Base-by-base conservation (phyloP, 2,888 invertebrate species). In the Amblyjoppa fuscipennis region DNA sequence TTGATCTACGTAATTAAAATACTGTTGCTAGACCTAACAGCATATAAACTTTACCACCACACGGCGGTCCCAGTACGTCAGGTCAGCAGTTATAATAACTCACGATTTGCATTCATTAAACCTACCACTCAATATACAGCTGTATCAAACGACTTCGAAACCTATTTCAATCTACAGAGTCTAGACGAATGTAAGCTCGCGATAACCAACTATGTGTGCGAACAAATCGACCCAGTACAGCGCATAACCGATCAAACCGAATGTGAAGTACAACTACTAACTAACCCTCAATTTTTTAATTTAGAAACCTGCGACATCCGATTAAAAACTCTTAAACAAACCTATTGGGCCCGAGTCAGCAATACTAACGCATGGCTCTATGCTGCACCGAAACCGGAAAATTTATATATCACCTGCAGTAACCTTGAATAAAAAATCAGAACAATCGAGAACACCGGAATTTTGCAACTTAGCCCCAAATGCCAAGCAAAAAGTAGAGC, bases 401-500 rank as follows among this genome's bases (percentile, higher is more conserved):
- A 20, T 20, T 9, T 77, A 20, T 68, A 53, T 49, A 61, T 61
- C 25, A 45, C 34, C 45, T 81, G 68, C 49, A 49, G 66, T 16
- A 68, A 69, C n/a, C 49, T 28, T 13, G 34, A 70, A 31, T 77
- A 70, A 5, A 41, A 9, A 45, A 70, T 77, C 11, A 31, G 31
- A 64, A 66, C 66, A n/a, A 77, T 82, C 41, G 31, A 53, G 56
- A 66, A 82, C 20, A 16, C 82, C 2, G 82, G 82, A 13, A 82
- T 76, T 20, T 5, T 82, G 31, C n/a, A 76, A 70, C 6, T 70
- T 13, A 45, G 45, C 11, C 41, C 76, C 2, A 45, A 49, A 13
- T 82, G 76, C n/a, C 70, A 82, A 31, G 82, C 76, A n/a, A 77
- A 76, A 76, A 82, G 20, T 1, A 38, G 51, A 38, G 34, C 25